These are phyloP conservation scores for Andricus curvator DNA, from an alignment of 2,888 invertebrate species.

Conservation along the genomic window DNA sequence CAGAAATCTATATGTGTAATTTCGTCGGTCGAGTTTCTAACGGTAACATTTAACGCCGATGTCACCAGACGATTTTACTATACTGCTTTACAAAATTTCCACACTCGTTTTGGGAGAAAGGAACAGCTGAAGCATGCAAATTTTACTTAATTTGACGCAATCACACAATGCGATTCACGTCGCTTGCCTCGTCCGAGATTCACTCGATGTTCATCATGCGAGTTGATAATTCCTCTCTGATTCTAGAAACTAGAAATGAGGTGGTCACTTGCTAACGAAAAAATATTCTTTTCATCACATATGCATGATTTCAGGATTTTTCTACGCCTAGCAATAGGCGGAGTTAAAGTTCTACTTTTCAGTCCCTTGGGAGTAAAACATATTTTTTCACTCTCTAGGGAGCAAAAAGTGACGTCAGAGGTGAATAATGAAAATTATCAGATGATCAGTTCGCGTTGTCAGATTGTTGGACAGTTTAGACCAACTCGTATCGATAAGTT, in stretches of 20 bases:
- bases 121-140: conserved; percentile 26
- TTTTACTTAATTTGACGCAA: conserved; percentile 14
- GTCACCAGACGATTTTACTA: conserved; percentile 29
- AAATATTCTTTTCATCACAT: background rate
- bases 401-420: no score
- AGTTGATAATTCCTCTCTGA: background rate
- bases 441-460: no score
- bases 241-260: background rate
- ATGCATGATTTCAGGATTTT: no score
- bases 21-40: conserved; percentile 7
- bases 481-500: no score
- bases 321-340: no score
- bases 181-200: background rate
- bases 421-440: no score
- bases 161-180: conserved; percentile 3
- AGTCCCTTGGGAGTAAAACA: no score
- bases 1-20: conserved; percentile 11
- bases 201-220: background rate
- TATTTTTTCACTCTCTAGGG: no score
- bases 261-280: background rate
- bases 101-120: background rate
- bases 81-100: conserved; percentile 16
- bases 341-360: no score
- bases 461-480: no score
- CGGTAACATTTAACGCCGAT: conserved; percentile 26